Evolutionary conservation across 2,113 vertebrate genomes (phyloP).

Genomic region (Cichladusa arquata): DNA sequence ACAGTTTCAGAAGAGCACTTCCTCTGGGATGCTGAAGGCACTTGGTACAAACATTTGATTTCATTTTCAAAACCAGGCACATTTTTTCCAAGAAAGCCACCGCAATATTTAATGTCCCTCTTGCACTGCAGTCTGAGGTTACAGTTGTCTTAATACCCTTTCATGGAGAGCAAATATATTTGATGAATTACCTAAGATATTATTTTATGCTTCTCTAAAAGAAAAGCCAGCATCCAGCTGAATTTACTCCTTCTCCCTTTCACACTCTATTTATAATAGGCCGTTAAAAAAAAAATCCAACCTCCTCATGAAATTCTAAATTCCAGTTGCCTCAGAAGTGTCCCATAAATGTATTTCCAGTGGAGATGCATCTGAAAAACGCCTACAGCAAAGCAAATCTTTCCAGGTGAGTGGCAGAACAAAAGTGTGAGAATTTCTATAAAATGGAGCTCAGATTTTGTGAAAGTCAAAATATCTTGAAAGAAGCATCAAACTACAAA

Average conservation of each 20-base stretch:
- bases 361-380: not conserved
- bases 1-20: not conserved
- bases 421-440: not conserved
- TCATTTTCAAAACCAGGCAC: not conserved
- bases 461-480: not conserved
- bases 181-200: not conserved
- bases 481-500: not conserved
- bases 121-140: not conserved
- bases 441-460: not conserved
- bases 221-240: not conserved
- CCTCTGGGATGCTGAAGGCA: not conserved
- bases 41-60: not conserved
- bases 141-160: not conserved
- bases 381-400: not conserved
- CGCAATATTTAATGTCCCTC: not conserved
- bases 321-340: not conserved
- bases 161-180: not conserved
- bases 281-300: not conserved
- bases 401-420: not conserved
- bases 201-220: not conserved
- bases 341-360: not conserved
- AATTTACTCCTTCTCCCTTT: not conserved
- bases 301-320: not conserved
- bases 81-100: not conserved
- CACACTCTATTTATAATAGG: not conserved